These are phyloP conservation scores for Hyppa rectilinea DNA, from an alignment of 2,888 invertebrate genomes.

Conservation along the genomic window DNA sequence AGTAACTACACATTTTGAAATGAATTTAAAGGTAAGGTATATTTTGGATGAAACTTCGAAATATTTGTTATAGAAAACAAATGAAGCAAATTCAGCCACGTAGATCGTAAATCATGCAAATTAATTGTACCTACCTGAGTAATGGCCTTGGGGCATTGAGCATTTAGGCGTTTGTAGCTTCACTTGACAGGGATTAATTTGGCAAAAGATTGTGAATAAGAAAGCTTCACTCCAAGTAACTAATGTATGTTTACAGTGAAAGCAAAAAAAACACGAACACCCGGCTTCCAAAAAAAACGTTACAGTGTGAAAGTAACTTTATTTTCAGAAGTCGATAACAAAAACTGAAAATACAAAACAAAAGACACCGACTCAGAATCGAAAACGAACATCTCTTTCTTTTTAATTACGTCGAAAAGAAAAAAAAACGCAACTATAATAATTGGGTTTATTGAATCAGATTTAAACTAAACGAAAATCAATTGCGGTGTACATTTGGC, in stretches of 20 bases:
- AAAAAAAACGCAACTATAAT: neutral
- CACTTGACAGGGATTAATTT: conserved; percentile 53
- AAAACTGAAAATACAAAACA: no score
- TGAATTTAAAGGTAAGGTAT: neutral
- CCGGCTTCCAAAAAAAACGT: no score
- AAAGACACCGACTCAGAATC: no score
- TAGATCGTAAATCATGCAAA: conserved; percentile 56
- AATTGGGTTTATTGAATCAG: neutral
- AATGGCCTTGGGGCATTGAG: conserved; percentile 40
- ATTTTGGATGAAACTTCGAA: neutral
- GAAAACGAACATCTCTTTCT: no score
- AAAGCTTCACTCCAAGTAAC: conserved; percentile 19
- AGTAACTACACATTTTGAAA: neutral
- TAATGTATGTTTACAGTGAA: neutral
- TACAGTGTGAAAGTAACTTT: no score
- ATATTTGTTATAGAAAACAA: conserved; percentile 34
- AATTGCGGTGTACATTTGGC: conserved; percentile 35
- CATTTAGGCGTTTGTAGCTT: conserved; percentile 20
- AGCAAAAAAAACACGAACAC: no score
- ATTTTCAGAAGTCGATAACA: no score
- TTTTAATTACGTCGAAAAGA: neutral
- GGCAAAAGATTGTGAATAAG: conserved; percentile 30
- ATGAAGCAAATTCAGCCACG: conserved; percentile 38
- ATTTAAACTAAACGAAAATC: conserved; percentile 38
- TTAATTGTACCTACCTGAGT: conserved; percentile 61